These are phyloP conservation scores for Ennomos quercinarius DNA, from an alignment of 2,888 invertebrate genomes.

Conservation along the genomic window DNA sequence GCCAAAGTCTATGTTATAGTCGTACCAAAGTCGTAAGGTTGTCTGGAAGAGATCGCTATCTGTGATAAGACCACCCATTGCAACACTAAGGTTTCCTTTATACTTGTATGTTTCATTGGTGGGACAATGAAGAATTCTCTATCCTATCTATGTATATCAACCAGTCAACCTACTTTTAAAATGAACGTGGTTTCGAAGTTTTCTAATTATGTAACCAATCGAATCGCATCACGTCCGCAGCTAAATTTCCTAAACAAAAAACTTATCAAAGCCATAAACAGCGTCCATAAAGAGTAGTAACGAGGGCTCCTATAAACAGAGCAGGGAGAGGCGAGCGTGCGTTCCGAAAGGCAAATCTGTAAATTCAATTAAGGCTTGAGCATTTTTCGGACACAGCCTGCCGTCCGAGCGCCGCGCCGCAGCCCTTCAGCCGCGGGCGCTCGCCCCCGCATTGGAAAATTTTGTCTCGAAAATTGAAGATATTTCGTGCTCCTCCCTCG, in stretches of 20 bases:
- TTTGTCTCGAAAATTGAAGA: constrained; percentile 86
- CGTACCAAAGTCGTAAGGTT: too few species aligned
- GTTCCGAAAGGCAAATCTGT: constrained; percentile 82
- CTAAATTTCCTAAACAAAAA: constrained; percentile 52
- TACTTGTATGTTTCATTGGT: too few species aligned
- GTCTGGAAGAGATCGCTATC: too few species aligned
- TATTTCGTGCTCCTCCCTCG: constrained; percentile 83
- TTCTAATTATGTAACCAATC: constrained; percentile 4
- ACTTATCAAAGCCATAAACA: constrained; percentile 54
- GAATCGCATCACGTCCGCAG: constrained; percentile 19
- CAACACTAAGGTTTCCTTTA: too few species aligned
- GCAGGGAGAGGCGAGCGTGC: constrained; percentile 62
- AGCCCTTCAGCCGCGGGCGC: constrained; percentile 81
- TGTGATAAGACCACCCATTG: too few species aligned
- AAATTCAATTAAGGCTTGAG: constrained; percentile 83
- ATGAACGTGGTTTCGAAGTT: background rate
- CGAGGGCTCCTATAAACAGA: constrained; percentile 70
- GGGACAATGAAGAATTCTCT: too few species aligned
- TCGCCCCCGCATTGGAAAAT: constrained; percentile 84
- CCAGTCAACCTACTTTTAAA: too few species aligned
- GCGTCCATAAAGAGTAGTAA: constrained; percentile 66
- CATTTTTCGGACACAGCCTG: constrained; percentile 82
- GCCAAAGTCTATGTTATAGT: too few species aligned
- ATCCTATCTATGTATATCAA: too few species aligned
- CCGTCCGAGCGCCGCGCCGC: constrained; percentile 57